Conservation (phyloP, 2,888 invertebrate species). For the Sinohyriopsis cumingii region DNA sequence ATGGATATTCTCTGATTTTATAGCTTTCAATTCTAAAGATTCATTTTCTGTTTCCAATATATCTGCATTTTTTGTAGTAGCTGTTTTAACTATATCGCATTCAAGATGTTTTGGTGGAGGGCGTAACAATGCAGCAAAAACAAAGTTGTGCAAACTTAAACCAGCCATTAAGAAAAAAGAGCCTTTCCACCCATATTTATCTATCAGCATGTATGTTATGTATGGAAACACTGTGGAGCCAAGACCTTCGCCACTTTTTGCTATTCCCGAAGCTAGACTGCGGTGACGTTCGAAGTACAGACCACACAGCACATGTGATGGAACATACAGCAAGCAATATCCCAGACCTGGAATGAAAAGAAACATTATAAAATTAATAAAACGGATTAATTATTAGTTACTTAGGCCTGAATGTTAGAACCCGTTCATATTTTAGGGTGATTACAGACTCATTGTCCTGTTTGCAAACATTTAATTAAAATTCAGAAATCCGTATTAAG, state of each 20-base stretch:
- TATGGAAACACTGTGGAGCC: constrained; percentile 60
- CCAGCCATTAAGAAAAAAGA: constrained; percentile 58
- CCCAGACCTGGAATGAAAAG: constrained; percentile 57
- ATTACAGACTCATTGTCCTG: too few species aligned
- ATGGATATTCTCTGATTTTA: not conserved
- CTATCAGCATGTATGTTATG: constrained; percentile 50
- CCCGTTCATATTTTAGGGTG: too few species aligned
- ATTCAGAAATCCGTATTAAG: too few species aligned
- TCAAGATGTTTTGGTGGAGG: constrained; percentile 25
- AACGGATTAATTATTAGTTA: too few species aligned
- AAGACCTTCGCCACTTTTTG: constrained; percentile 58
- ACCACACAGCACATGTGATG: constrained; percentile 63
- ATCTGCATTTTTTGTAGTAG: too few species aligned
- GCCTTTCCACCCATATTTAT: constrained; percentile 61
- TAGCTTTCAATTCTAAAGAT: not conserved
- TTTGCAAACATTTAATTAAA: too few species aligned
- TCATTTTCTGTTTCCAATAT: constrained; percentile 2
- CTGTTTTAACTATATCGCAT: too few species aligned
- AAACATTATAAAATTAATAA: not conserved
- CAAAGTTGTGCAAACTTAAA: constrained; percentile 53
- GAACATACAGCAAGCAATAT: constrained; percentile 57
- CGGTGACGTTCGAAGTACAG: constrained; percentile 59
- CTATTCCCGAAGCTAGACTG: constrained; percentile 60
- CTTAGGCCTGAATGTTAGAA: too few species aligned
- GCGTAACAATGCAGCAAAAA: constrained; percentile 53